A percentile compares a stretch with the other conserved stretches of the same genome.
These are phyloP conservation scores for Clamator glandarius DNA, from an alignment of 2,797 vertebrate genomes.

Conservation along the genomic window DNA sequence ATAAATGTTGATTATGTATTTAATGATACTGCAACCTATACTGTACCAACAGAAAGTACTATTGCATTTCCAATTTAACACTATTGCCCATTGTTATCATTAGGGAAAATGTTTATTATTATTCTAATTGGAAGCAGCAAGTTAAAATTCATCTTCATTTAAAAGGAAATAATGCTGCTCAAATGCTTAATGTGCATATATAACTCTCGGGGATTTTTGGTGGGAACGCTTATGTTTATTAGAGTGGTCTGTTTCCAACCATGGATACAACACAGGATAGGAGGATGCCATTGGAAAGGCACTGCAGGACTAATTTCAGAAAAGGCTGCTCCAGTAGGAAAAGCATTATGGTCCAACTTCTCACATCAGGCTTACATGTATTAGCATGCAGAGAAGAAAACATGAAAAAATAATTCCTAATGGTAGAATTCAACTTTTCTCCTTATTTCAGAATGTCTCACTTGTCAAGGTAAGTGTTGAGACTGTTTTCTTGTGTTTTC, in stretches of 20 bases:
- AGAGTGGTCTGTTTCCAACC: background rate
- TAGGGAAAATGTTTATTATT: constrained; percentile 61
- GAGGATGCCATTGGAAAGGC: background rate
- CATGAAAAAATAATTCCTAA: background rate
- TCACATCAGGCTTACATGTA: background rate
- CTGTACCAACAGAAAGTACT: background rate
- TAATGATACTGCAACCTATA: constrained; percentile 50
- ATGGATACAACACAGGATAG: background rate
- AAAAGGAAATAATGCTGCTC: constrained; percentile 33
- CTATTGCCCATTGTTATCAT: constrained; percentile 27
- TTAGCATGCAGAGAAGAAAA: background rate
- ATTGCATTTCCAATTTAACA: constrained; percentile 30
- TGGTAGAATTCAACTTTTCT: background rate
- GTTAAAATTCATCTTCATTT: constrained; percentile 53
- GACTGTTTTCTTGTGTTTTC: background rate
- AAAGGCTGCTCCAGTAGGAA: background rate
- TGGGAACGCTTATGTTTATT: background rate
- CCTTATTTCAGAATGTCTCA: background rate
- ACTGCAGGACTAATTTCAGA: background rate
- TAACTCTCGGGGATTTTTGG: background rate
- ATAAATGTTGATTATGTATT: constrained; percentile 56
- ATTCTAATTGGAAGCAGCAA: constrained; percentile 61
- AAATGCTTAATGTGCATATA: constrained; percentile 1
- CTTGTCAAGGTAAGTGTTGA: background rate
- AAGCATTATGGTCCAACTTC: background rate